A percentile compares a stretch with the other conserved stretches of the same genome.
phyloP scores from a whole-genome alignment of 2,888 invertebrate species.

The Drosophila histrio region DNA sequence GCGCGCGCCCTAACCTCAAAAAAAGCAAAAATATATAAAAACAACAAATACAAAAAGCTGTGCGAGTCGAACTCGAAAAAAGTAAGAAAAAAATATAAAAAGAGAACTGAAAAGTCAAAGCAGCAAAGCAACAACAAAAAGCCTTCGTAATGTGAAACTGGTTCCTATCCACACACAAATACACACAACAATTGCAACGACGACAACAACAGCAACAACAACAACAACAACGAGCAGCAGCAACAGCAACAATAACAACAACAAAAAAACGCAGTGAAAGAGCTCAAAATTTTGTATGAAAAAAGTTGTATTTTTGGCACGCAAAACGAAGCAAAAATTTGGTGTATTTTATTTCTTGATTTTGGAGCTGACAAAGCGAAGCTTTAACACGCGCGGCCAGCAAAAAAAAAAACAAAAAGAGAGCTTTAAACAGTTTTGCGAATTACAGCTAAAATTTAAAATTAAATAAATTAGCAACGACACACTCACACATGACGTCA shows the following conservation, averaged over 20 bases:
- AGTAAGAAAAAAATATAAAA: conserved; percentile 18
- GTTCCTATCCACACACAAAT: conserved; percentile 56
- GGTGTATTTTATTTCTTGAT: conserved; percentile 30
- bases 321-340: conserved; percentile 50
- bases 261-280: conserved; percentile 68
- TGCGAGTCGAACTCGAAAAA: conserved; percentile 44
- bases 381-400: conserved; percentile 41
- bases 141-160: conserved; percentile 76
- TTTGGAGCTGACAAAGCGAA: conserved; percentile 54
- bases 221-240: conserved; percentile 37
- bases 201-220: conserved; percentile 61
- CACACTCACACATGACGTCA: conserved; percentile 65
- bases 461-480: conserved; percentile 11
- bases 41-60: conserved; percentile 38
- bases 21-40: conserved; percentile 8
- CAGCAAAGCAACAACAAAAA: conserved; percentile 47
- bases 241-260: conserved; percentile 36
- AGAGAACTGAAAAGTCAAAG: conserved; percentile 53
- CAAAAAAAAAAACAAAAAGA: conserved; percentile 30
- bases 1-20: conserved; percentile 69
- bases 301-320: conserved; percentile 50
- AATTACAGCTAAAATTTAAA: conserved; percentile 2
- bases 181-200: conserved; percentile 28
- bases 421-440: neutral
- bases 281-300: conserved; percentile 37